phyloP scores from a whole-genome alignment of 2,113 vertebrate genomes.

The Ancistrus triradiatus region DNA sequence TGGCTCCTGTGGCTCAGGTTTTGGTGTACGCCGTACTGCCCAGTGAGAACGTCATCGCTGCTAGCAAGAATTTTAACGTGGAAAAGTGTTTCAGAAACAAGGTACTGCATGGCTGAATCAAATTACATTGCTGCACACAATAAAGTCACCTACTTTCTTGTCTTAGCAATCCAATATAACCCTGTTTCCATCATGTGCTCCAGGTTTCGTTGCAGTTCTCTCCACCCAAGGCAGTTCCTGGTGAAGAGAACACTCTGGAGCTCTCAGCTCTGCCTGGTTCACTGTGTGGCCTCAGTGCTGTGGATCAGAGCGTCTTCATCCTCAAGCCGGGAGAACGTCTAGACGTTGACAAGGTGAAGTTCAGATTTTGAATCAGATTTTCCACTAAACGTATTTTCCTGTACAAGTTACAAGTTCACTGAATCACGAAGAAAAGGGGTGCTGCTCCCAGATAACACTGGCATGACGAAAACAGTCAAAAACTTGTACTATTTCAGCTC shows the following conservation, averaged over 20 bases:
- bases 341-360: constrained; percentile 48
- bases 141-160: too few relatives aligned
- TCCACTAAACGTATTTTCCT: not conserved
- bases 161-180: too few relatives aligned
- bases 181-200: not conserved
- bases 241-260: constrained; percentile 54
- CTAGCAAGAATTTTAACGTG: constrained; percentile 64
- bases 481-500: too few relatives aligned
- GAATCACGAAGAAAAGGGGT: not conserved
- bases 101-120: too few relatives aligned
- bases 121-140: too few relatives aligned
- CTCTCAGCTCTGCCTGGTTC: constrained; percentile 70
- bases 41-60: constrained; percentile 68
- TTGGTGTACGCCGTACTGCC: constrained; percentile 74
- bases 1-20: constrained; percentile 62
- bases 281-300: constrained; percentile 74
- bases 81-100: constrained; percentile 79
- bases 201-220: constrained; percentile 73
- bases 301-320: constrained; percentile 79
- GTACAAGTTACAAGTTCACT: not conserved
- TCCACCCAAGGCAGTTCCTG: constrained; percentile 63
- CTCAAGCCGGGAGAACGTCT: constrained; percentile 71
- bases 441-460: too few relatives aligned
- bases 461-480: too few relatives aligned
- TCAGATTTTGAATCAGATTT: not conserved